Evolutionary conservation across 1,140 invertebrate genomes (phyloP).

Genomic region (Saxidomus purpurata): DNA sequence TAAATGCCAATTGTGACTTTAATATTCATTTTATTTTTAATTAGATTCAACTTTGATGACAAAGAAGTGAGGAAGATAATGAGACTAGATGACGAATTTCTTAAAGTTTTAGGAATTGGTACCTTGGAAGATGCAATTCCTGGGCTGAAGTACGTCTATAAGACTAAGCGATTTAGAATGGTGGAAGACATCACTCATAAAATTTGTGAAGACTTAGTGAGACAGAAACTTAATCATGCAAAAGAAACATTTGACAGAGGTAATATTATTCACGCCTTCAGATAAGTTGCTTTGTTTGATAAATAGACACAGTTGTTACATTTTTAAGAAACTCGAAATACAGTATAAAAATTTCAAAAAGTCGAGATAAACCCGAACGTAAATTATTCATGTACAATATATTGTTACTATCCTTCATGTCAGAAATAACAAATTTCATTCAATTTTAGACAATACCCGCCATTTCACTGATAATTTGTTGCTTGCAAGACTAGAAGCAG

Average conservation of each 20-base stretch:
- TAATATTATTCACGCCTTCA: no score
- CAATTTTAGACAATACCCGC: slow-evolving; percentile 23
- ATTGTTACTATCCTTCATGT: no score
- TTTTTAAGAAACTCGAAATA: no score
- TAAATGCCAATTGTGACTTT: no score
- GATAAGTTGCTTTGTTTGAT: no score
- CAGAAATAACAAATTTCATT: no score
- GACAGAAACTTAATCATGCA: not conserved
- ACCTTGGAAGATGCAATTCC: slow-evolving; percentile 15
- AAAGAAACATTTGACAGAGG: slow-evolving; percentile 30
- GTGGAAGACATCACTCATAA: not conserved
- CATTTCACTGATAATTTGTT: slow-evolving; percentile 24
- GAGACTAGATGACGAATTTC: not conserved
- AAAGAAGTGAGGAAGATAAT: not conserved
- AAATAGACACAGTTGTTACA: no score
- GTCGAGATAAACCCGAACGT: no score
- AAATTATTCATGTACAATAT: no score
- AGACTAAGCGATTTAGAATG: not conserved
- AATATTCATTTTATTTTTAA: no score
- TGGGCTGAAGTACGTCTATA: slow-evolving; percentile 10
- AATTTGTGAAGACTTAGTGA: not conserved
- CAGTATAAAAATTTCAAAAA: no score
- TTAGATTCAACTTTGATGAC: slow-evolving; percentile 16
- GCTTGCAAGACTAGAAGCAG: slow-evolving; percentile 26
- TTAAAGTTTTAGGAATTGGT: not conserved